These are phyloP conservation scores for Aldrovandia affinis DNA, from an alignment of 2,797 vertebrate genomes.

Conservation along the genomic window DNA sequence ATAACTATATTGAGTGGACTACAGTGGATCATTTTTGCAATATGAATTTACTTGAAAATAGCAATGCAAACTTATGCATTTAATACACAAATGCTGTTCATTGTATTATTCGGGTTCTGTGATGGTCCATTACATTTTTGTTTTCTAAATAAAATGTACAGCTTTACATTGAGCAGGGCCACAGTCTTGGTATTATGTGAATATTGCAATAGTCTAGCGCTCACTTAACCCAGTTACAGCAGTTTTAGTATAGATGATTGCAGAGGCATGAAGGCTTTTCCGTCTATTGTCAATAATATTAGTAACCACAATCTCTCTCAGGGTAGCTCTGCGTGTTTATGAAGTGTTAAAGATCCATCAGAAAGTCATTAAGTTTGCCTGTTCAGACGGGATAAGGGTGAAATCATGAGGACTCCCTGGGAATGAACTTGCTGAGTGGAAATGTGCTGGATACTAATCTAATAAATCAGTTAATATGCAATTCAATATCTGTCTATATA, in stretches of 20 bases:
- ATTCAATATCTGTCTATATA: neutral
- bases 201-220: neutral
- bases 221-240: neutral
- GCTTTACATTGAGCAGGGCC: neutral
- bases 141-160: neutral
- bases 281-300: neutral
- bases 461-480: neutral
- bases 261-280: neutral
- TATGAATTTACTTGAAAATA: no score
- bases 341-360: conserved; percentile 2
- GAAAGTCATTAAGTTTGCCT: neutral
- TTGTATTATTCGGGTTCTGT: no score
- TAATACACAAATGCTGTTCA: no score
- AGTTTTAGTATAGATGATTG: neutral
- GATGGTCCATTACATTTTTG: no score
- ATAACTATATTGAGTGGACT: no score
- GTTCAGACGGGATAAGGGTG: neutral
- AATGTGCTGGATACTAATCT: neutral
- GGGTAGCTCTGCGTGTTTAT: neutral
- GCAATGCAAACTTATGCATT: no score
- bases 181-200: neutral
- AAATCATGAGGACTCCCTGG: neutral
- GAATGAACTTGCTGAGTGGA: neutral
- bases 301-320: neutral
- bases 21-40: no score